These are phyloP conservation scores for Drosophila paucipuncta DNA, from an alignment of 2,888 invertebrate species.

Conservation along the genomic window DNA sequence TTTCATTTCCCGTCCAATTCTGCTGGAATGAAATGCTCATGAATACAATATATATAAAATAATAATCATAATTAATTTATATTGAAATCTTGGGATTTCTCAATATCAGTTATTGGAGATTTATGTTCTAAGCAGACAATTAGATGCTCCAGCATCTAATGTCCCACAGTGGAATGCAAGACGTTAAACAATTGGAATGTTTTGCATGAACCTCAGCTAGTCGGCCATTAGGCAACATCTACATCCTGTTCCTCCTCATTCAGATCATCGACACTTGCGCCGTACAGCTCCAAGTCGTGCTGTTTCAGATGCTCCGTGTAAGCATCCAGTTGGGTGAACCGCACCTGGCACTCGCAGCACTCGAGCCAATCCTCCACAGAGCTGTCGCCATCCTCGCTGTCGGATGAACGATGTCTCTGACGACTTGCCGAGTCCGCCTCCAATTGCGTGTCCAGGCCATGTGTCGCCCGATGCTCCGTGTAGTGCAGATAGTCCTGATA, in stretches of 20 bases:
- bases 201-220: background rate
- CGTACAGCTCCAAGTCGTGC: conserved; percentile 76
- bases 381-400: conserved; percentile 72
- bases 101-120: background rate
- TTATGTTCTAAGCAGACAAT: background rate
- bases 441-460: conserved; percentile 42
- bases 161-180: background rate
- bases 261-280: conserved; percentile 62
- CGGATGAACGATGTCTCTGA: conserved; percentile 62
- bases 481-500: conserved; percentile 83
- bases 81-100: background rate
- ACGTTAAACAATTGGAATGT: conserved; percentile 14
- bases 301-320: conserved; percentile 82
- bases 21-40: background rate
- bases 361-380: conserved; percentile 81
- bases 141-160: background rate
- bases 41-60: background rate
- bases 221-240: conserved; percentile 57
- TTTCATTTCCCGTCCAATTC: background rate
- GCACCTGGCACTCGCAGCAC: conserved; percentile 82
- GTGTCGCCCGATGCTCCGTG: conserved; percentile 78
- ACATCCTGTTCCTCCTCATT: conserved; percentile 67
- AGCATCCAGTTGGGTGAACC: conserved; percentile 80
- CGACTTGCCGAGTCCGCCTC: conserved; percentile 19
- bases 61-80: background rate